phyloP scores from a whole-genome alignment of 1,140 invertebrate genomes.

The Microvelia longipes region DNA sequence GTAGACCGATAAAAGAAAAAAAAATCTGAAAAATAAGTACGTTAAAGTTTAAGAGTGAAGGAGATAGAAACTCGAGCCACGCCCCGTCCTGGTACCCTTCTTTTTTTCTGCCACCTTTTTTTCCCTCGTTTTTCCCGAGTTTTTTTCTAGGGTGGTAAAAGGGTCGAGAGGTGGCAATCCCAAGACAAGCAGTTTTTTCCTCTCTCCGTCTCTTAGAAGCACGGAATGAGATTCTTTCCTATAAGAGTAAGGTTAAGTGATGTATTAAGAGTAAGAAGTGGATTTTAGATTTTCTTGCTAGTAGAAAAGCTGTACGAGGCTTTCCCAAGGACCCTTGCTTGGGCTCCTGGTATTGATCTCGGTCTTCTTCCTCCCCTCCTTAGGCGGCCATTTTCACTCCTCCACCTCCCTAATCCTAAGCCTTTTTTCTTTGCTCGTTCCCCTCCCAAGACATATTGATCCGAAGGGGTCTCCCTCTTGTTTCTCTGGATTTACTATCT shows the following conservation, averaged over 20 bases:
- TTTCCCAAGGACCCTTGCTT: neutral
- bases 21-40: neutral
- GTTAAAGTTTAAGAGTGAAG: neutral
- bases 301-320: no score
- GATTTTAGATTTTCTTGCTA: neutral
- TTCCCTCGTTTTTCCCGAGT: neutral
- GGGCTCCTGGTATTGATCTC: neutral
- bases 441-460: neutral
- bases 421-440: neutral
- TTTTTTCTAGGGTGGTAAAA: neutral
- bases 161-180: no score
- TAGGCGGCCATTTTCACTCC: neutral
- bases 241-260: neutral
- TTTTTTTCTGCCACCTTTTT: neutral
- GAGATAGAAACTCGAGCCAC: neutral
- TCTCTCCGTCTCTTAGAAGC: no score
- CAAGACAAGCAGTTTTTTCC: no score
- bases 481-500: neutral
- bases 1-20: neutral
- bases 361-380: neutral
- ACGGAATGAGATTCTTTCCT: neutral
- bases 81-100: neutral
- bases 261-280: neutral
- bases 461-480: neutral
- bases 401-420: neutral